phyloP scores from a whole-genome alignment of 2,113 vertebrate species.

The Trogon melanurus region DNA sequence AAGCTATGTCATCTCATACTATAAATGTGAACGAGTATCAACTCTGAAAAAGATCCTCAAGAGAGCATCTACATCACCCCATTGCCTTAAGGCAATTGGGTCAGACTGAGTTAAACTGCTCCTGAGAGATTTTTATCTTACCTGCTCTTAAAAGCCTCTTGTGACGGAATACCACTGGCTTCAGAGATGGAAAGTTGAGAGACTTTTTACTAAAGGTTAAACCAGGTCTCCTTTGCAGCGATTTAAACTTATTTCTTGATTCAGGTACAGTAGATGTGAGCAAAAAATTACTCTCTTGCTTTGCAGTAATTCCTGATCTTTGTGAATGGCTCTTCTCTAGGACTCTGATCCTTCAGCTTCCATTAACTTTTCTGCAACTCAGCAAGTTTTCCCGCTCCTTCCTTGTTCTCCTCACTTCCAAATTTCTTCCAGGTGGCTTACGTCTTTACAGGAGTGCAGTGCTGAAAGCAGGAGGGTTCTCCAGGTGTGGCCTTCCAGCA shows the following conservation, averaged over 20 bases:
- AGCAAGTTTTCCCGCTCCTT: not conserved
- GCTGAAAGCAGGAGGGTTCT: not conserved
- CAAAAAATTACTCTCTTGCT: not conserved
- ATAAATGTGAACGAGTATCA: not conserved
- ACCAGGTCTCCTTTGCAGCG: not conserved
- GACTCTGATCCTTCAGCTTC: not conserved
- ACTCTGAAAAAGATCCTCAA: slow-evolving; percentile 3
- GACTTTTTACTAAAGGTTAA: not conserved
- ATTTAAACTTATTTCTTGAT: not conserved
- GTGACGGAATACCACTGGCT: not conserved
- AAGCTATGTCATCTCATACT: not conserved
- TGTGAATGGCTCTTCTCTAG: not conserved
- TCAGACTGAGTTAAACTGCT: not conserved
- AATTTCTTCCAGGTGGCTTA: not conserved
- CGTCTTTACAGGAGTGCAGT: not conserved
- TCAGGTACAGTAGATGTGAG: not conserved
- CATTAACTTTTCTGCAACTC: not conserved
- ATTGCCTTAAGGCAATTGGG: not conserved
- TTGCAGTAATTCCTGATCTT: not conserved
- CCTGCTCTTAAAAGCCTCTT: not conserved
- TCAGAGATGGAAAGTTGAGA: not conserved
- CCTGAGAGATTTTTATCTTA: not conserved
- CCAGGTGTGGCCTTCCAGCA: not conserved
- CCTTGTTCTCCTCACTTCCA: not conserved
- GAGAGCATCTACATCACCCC: not conserved